phyloP scores from a whole-genome alignment of 2,113 vertebrate species.

The Noctilio leporinus region DNA sequence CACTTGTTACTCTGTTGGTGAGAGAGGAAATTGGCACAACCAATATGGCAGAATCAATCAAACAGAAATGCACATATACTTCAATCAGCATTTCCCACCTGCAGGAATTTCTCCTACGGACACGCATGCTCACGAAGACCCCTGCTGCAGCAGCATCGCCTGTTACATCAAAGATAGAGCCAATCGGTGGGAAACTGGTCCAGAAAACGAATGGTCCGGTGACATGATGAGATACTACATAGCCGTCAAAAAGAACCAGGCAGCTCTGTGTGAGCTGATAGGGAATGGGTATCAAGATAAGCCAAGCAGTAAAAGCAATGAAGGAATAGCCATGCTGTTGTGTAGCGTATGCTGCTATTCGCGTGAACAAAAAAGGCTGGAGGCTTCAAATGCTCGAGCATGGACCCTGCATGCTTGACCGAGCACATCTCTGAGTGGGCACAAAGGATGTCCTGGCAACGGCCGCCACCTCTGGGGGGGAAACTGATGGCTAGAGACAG shows the following conservation, averaged over 20 bases:
- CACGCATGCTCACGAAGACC: accelerated
- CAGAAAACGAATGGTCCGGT: accelerated
- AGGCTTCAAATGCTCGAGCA: accelerated
- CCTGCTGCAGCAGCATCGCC: not conserved
- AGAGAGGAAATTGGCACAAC: not conserved
- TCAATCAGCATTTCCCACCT: not conserved
- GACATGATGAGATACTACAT: not conserved
- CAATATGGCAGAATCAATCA: no score
- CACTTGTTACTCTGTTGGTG: not conserved
- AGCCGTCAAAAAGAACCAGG: not conserved
- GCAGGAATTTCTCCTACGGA: not conserved
- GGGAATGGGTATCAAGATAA: not conserved
- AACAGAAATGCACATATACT: not conserved
- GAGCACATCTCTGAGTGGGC: not conserved
- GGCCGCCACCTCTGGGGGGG: not conserved
- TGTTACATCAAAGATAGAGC: not conserved
- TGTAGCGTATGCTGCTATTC: accelerated
- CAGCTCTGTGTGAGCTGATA: not conserved
- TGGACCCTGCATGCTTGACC: not conserved
- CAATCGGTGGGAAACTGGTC: not conserved
- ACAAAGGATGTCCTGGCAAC: not conserved
- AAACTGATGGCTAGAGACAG: not conserved
- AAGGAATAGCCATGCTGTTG: accelerated
- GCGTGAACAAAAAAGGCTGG: not conserved
- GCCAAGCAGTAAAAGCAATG: not conserved